phyloP scores from a whole-genome alignment of 2,113 vertebrate species.

The Larimichthys polyactis region DNA sequence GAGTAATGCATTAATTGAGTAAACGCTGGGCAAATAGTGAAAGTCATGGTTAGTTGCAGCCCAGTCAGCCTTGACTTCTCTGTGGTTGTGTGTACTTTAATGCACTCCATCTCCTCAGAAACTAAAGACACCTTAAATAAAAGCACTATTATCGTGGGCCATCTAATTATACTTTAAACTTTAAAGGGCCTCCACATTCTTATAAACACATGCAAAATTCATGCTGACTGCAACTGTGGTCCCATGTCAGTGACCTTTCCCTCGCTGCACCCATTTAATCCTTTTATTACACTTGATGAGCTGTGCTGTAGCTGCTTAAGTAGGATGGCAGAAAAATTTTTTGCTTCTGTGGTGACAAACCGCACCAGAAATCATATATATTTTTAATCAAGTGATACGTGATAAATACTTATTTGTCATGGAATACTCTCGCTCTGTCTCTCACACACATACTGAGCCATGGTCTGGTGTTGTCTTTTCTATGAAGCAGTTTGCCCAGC shows the following conservation, averaged over 20 bases:
- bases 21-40: neutral
- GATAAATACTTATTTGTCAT: neutral
- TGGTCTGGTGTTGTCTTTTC: slow-evolving; percentile 39
- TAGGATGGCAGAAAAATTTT: slow-evolving; percentile 18
- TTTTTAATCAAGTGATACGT: neutral
- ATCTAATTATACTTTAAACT: slow-evolving; percentile 57
- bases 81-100: neutral
- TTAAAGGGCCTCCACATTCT: slow-evolving; percentile 42
- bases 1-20: neutral
- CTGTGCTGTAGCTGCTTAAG: neutral
- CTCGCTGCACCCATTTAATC: slow-evolving; percentile 26
- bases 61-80: neutral
- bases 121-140: neutral
- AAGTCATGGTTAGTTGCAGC: neutral
- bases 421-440: neutral
- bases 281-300: slow-evolving; percentile 36
- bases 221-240: slow-evolving; percentile 40
- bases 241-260: slow-evolving; percentile 34
- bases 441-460: slow-evolving; percentile 13
- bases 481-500: slow-evolving; percentile 55
- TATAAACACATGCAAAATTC: slow-evolving; percentile 58
- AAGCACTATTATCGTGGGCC: slow-evolving; percentile 39
- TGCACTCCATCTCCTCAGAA: neutral
- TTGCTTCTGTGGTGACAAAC: neutral
- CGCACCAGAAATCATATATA: slow-evolving; percentile 2